Conservation (phyloP, 2,113 vertebrate genomes). For the Gasterosteus nipponicus region DNA sequence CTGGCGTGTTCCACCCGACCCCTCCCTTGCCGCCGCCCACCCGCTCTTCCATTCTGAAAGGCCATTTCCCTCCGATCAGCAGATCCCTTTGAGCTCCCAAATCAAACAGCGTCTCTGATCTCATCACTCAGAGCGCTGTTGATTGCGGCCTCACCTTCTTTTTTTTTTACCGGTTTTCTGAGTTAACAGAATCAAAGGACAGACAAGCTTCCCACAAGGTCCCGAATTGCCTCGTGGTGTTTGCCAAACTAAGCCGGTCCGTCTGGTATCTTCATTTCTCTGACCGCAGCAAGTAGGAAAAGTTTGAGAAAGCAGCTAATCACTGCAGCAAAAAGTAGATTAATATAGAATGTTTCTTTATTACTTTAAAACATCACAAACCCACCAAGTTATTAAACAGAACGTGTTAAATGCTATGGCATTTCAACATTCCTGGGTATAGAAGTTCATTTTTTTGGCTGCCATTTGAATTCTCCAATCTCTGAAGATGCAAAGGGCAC, state of each 20-base stretch:
- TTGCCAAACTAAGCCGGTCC: background rate
- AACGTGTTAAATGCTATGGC: background rate
- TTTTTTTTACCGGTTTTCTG: background rate
- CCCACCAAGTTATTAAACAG: background rate
- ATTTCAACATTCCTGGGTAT: conserved; percentile 1
- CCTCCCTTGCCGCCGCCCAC: too few species aligned
- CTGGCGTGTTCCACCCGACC: conserved; percentile 24
- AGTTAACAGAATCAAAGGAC: background rate
- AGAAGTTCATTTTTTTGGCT: background rate
- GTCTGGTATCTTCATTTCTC: background rate
- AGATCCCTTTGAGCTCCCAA: conserved; percentile 48
- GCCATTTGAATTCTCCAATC: background rate
- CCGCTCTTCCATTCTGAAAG: conserved; percentile 33
- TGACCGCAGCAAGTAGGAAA: background rate
- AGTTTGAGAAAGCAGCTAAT: background rate
- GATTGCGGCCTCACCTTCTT: conserved; percentile 23
- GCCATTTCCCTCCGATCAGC: conserved; percentile 35
- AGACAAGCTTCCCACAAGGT: background rate
- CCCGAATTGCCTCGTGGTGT: background rate
- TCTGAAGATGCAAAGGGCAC: background rate
- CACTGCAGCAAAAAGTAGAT: background rate
- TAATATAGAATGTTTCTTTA: background rate
- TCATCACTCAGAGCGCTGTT: conserved; percentile 13
- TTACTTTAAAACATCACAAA: background rate
- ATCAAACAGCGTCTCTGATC: conserved; percentile 48